Base-by-base conservation (phyloP, 2,113 vertebrate genomes). In the Cololabis saira region DNA sequence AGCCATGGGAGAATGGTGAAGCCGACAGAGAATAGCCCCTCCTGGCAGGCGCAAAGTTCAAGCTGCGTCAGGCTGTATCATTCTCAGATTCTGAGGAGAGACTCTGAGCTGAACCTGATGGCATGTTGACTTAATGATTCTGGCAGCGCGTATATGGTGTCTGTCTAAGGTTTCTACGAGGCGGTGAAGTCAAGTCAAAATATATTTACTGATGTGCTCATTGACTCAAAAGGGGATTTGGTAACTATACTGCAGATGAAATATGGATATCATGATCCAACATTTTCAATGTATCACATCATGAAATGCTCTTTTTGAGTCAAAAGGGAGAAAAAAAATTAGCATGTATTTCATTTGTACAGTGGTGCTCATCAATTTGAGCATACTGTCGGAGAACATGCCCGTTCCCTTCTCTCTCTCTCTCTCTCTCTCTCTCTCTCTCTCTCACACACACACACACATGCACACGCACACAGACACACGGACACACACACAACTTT, bases 101-200 rank as follows among this genome's bases (percentile, higher is more conserved):
- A 76, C 78, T 85, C 66, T 41, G 75, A 81, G 77, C 80, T 57
- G 64, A 82, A 90, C 67, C 67, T 84, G 83, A 88, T 70, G 89
- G 85, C 82, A 71, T 80, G 78, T 76, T 82, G 89, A 86, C 81
- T 89, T 88, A 91, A 87, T 89, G 88, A 89, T 83, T 88, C 73
- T 87, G 89, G 90, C 90, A 84, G 82, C 78, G 84, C 78, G 71
- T 83, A 85, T 85, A 76, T 47, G 75, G 85, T 83, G 77, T 87
- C 85, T 90, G 84, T 85, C 85, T 87, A 84, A 74, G 80, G 85
- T 88, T 84, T 87, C 88, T 67, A 66, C 73, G 54, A 67, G 68
- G 70, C 53, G 64, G 67, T 40, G 54, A 70, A 75, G 83, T 68
- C 3, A 70, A 84, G 74, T 87, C 84, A 80, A 84, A 83, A 83